Base-by-base conservation (phyloP, 2,888 invertebrate genomes). In the Ferdinandea cuprea region DNA sequence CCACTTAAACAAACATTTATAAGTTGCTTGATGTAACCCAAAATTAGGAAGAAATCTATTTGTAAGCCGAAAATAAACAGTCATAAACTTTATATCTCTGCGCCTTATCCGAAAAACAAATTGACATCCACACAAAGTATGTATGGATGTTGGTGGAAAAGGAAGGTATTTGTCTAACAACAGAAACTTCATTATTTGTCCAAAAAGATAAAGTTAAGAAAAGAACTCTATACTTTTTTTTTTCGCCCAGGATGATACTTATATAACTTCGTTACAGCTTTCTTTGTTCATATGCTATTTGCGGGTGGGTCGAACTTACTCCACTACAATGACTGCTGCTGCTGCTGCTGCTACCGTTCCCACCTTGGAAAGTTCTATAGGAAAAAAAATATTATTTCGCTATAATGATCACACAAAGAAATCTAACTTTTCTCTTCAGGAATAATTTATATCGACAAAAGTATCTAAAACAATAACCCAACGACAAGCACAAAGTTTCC, bases 371-470 rank as follows among this genome's bases (percentile, higher is more conserved):
- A 74, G 40, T 58, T 76, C 56, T 11, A 30, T 28, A 17, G 50
- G n/a, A 52, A 17, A 40, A 58, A 58, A 74, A 69, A 65, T 59
- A 66, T 81, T 81, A 81, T 81, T 81, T 66, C 54, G 66, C 77
- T 48, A 77, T 81, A 81, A 81, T 81, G 77, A 81, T 81, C 71
- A 77, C 77, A 81, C 81, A 81, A 72, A 69, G 58, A 76, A 81
- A 78, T 77, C 72, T 48, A 83, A 83, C 78, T 83, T 83, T 83
- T 78, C 66, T 63, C 66, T 37, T 72, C 44, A 46, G 50, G 68
- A 83, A 83, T 83, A 83, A 78, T 78, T 78, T 83, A 83, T 83
- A 83, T 73, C 72, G 72, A 83, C 83, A 83, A 73, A 78, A 77
- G 72, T 83, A 83, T 78, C 78, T 78, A 73, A 83, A 83, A 78